A percentile compares a stretch with the other conserved stretches of the same genome.
phyloP scores from a whole-genome alignment of 2,113 vertebrate genomes.

The Siniperca knerii region DNA sequence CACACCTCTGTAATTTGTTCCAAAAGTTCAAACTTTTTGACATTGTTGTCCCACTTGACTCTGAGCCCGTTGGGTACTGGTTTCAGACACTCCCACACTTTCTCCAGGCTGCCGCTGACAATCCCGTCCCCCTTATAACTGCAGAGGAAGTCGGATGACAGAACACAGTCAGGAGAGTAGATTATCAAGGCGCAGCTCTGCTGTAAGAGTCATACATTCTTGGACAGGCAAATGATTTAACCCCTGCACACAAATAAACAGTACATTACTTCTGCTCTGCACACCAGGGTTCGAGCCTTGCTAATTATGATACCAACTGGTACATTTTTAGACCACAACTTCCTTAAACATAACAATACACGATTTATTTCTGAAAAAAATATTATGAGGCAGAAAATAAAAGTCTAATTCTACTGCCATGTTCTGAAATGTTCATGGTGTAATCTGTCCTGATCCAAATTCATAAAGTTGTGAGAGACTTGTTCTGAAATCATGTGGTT shows the following conservation, averaged over 20 bases:
- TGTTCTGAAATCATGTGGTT: not conserved
- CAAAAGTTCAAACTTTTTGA: constrained; percentile 89
- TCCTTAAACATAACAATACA: not conserved
- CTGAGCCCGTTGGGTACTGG: constrained; percentile 88
- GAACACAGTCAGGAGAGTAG: not conserved
- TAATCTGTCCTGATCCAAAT: not conserved
- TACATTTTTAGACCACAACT: not conserved
- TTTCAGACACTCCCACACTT: constrained; percentile 92
- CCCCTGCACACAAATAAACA: not conserved
- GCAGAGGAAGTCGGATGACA: constrained; percentile 18
- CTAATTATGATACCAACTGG: not conserved
- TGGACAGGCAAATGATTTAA: constrained; percentile 10
- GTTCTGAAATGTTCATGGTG: not conserved
- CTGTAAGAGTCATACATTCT: not conserved
- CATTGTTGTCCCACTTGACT: constrained; percentile 94
- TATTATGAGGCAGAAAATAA: not conserved
- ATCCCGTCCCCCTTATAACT: constrained; percentile 93
- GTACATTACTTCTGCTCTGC: not conserved
- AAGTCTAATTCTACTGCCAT: not conserved
- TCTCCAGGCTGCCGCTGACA: constrained; percentile 78
- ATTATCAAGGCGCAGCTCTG: not conserved
- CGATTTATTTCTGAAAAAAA: not conserved
- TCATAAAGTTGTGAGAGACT: not conserved
- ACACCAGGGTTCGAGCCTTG: not conserved
- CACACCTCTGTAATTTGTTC: constrained; percentile 89